Base-by-base conservation (phyloP, 2,888 invertebrate species). In the Blera fallax region DNA sequence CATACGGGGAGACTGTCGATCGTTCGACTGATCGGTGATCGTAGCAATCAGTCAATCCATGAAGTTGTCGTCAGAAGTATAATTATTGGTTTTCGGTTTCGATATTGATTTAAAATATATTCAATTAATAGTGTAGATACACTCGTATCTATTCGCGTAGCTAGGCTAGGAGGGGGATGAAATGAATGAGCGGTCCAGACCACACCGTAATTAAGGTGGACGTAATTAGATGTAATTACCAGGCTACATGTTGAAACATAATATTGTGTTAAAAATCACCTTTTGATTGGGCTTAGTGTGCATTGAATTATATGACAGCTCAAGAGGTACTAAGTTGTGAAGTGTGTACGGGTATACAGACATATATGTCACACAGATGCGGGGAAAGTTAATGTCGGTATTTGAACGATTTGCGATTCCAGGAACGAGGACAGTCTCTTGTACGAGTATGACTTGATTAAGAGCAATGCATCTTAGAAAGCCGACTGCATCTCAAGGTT, bases 41-140 rank as follows among this genome's bases (percentile, higher is more conserved):
- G 16, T 14, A 43, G 69, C 48, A 65, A 79, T 80, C 84, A 62
- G 56, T 84, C 80, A 70, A 50, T 65, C 69, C 52, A 80, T 80
- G 50, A 80, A 72, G 65, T 74, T 85, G 80, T 85, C 79, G 80
- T 80, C 60, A 52, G 65, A 58, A 56, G 76, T 85, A 85, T 85
- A 85, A 85, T 85, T 80, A 72, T 45, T 80, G 60, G 80, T 52
- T 85, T 85, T 80, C 37, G 62, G 84, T 80, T 80, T 54, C 80
- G 45, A 74, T 80, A 85, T 85, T 85, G 80, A 85, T 85, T 85
- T 85, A 80, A 69, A 85, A 65, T 70, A 48, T 65, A 76, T 76
- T 84, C 48, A 84, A 70, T 84, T 64, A 74, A 74, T 65, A 56
- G 27, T 45, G n/a, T 29, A 45, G 14, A 72, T 40, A 32, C 10